phyloP scores from a whole-genome alignment of 2,888 invertebrate genomes.

The Isotomurus palustris region DNA sequence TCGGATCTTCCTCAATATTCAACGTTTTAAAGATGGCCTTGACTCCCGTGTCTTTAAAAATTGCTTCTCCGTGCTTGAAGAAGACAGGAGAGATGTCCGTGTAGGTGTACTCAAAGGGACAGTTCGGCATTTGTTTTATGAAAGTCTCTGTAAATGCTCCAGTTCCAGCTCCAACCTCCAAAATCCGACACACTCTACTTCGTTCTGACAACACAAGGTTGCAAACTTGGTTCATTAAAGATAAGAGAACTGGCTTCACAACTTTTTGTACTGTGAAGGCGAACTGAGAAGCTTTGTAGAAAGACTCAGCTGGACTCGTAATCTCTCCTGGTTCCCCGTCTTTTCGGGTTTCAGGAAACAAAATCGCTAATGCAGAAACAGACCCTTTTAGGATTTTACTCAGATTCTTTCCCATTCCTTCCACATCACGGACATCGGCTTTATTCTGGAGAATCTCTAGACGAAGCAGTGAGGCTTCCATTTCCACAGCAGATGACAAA shows the following conservation, averaged over 20 bases:
- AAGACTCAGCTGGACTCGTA: slow-evolving; percentile 6
- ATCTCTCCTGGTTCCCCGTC: no score
- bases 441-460: neutral
- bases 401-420: slow-evolving; percentile 2
- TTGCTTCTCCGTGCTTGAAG: slow-evolving; percentile 10
- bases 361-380: slow-evolving; percentile 2
- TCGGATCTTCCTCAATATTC: slow-evolving; percentile 18
- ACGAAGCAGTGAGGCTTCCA: neutral
- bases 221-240: no score
- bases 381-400: slow-evolving; percentile 11
- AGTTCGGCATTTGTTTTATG: neutral
- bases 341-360: slow-evolving; percentile 24
- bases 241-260: neutral
- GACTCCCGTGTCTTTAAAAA: neutral
- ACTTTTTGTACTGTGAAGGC: neutral
- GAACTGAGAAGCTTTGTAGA: slow-evolving; percentile 1
- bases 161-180: slow-evolving; percentile 24
- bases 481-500: neutral
- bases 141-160: slow-evolving; percentile 5
- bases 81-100: slow-evolving; percentile 17
- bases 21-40: slow-evolving; percentile 3
- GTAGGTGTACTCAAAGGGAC: slow-evolving; percentile 8
- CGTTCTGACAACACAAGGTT: no score
- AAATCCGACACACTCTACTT: slow-evolving; percentile 7
- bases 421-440: neutral